Evolutionary conservation across 2,888 invertebrate species (phyloP).

Genomic region (Yponomeuta plumbellus): DNA sequence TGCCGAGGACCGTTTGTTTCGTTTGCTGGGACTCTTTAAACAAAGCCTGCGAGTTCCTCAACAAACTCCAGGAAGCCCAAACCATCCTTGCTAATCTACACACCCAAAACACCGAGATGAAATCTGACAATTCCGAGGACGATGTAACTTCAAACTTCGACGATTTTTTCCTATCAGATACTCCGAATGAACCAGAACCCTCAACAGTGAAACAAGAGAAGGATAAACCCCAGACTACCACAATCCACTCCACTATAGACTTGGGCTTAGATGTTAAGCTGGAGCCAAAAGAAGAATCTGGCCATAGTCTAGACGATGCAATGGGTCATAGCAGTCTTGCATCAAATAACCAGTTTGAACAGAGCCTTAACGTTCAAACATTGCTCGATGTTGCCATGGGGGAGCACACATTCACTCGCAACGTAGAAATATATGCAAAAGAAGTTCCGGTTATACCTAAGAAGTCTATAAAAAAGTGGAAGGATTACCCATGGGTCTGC

Average conservation of each 20-base stretch:
- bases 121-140: conserved; percentile 43
- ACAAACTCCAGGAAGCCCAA: conserved; percentile 48
- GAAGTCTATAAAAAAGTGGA: conserved; percentile 46
- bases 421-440: conserved; percentile 52
- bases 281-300: conserved; percentile 50
- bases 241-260: conserved; percentile 1
- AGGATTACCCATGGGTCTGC: conserved; percentile 64
- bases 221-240: background rate
- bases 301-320: conserved; percentile 17
- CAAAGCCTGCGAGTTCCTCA: conserved; percentile 53
- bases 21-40: conserved; percentile 54
- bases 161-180: conserved; percentile 35
- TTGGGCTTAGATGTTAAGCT: conserved; percentile 39
- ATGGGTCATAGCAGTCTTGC: conserved; percentile 12
- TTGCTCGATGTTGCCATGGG: conserved; percentile 53
- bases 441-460: conserved; percentile 42
- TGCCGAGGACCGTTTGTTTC: conserved; percentile 60
- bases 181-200: conserved; percentile 26
- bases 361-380: conserved; percentile 49
- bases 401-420: conserved; percentile 37
- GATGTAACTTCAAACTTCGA: conserved; percentile 42
- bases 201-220: conserved; percentile 32
- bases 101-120: conserved; percentile 29
- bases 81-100: conserved; percentile 41
- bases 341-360: conserved; percentile 22